Percentiles rank a stretch among this genome's conserved stretches.
These are phyloP conservation scores for Heterodera filipjevi DNA, from an alignment of 2,888 invertebrate genomes.

Conservation along the genomic window DNA sequence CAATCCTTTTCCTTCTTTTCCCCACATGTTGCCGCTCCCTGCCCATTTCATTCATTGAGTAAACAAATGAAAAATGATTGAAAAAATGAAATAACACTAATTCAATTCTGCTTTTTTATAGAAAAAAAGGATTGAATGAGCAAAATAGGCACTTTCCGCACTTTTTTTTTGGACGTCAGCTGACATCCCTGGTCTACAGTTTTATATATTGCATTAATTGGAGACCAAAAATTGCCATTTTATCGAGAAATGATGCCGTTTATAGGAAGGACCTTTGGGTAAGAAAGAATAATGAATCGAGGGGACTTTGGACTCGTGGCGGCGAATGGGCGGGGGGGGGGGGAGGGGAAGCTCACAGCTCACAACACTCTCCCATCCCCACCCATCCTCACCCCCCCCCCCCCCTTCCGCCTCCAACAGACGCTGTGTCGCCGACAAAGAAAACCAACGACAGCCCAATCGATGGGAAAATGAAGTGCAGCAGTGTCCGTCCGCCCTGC, in stretches of 20 bases:
- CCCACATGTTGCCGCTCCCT: not conserved
- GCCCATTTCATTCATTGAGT: not conserved
- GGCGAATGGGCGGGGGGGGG: not conserved
- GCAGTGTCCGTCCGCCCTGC: not conserved
- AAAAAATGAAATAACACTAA: no score
- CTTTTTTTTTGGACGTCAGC: no score
- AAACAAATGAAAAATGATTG: not conserved
- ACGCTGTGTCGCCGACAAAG: not conserved
- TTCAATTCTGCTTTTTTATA: no score
- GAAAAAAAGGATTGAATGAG: no score
- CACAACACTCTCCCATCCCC: not conserved
- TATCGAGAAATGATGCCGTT: not conserved
- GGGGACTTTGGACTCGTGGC: constrained; percentile 9
- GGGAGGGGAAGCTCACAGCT: not conserved
- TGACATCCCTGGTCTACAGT: no score
- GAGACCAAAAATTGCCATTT: not conserved
- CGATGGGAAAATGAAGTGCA: not conserved
- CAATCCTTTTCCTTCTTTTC: not conserved
- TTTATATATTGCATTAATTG: not conserved
- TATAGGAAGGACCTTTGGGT: not conserved
- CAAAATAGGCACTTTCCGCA: no score
- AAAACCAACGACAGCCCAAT: not conserved
- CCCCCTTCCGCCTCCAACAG: not conserved
- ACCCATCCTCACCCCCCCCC: not conserved
- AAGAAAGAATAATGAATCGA: not conserved